Base-by-base conservation (phyloP, 2,888 invertebrate species). In the Copidosoma aretas region DNA sequence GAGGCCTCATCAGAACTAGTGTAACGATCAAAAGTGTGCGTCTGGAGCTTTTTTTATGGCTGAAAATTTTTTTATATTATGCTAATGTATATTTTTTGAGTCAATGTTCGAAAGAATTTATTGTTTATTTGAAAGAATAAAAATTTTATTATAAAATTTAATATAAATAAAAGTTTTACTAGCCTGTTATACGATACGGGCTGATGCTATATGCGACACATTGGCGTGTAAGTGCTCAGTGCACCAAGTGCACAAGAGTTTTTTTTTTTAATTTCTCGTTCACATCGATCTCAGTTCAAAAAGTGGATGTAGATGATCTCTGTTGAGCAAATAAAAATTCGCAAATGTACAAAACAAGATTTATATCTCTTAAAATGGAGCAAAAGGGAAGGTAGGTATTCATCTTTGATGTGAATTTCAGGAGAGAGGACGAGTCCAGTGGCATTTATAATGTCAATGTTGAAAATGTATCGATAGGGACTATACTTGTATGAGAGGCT, bases 141-240 rank as follows among this genome's bases (percentile, higher is more conserved):
- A 52, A 10, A 17, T 39, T 25, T 60, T 64, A 60, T 49, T 64
- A 10, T 63, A 60, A 53, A 57, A n/a, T n/a, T n/a, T n/a, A n/a
- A n/a, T n/a, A n/a, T 64, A 66, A 52, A 67, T 67, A n/a, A 32
- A 58, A 46, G 65, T 49, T 70, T 74, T 71, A 73, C 72, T 71
- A 56, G 67, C 67, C 73, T 74, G 54, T 73, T 12, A 60, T 17
- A 59, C 15, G 25, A 59, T 57, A 60, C 67, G 52, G 52, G n/a
- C n/a, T n/a, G n/a, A 64, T 67, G 60, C 46, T 60, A 58, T 46
- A 46, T 63, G 46, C 46, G 62, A 60, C 22, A 22, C 60, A 8
- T 60, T 57, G 64, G 59, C 52, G 52, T 54, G n/a, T 70, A 63
- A 54, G n/a, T 51, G 51, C 70, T 59, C 57, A 72, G 75, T 67